A percentile compares a stretch with the other conserved stretches of the same genome.
These are phyloP conservation scores for Calyptommatus sinebrachiatus DNA, from an alignment of 2,113 vertebrate genomes.

Conservation along the genomic window DNA sequence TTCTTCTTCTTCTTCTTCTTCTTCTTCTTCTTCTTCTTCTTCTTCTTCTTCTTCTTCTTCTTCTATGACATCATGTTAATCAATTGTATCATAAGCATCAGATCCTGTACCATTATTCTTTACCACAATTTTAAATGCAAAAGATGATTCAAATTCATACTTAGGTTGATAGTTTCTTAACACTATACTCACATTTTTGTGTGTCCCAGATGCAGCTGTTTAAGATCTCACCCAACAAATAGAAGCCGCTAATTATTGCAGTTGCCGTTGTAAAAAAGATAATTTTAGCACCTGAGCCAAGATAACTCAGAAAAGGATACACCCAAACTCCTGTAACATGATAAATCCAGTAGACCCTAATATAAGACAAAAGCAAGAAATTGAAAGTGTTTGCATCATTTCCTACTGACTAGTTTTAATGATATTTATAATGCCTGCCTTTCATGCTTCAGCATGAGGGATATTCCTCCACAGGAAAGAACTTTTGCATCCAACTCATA, in stretches of 20 bases:
- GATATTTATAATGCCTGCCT: too few relatives aligned
- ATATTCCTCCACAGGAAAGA: background rate
- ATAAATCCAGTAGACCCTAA: constrained; percentile 95
- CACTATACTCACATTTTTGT: constrained; percentile 78
- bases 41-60: too few relatives aligned
- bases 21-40: too few relatives aligned
- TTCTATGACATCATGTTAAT: background rate
- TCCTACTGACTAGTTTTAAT: too few relatives aligned
- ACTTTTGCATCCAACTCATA: background rate
- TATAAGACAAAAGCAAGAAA: constrained; percentile 48
- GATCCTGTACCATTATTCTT: background rate
- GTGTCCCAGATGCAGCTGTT: constrained; percentile 96
- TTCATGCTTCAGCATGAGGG: background rate
- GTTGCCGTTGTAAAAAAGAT: constrained; percentile 83
- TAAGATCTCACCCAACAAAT: constrained; percentile 90
- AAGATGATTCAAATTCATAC: background rate
- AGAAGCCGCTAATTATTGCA: constrained; percentile 80
- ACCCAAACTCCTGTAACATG: constrained; percentile 96
- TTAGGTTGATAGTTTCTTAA: background rate
- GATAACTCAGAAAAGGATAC: constrained; percentile 90
- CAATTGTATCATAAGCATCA: background rate
- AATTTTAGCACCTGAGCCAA: constrained; percentile 79
- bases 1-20: too few relatives aligned
- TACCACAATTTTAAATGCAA: background rate
- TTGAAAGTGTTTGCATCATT: background rate